Evolutionary conservation across 2,888 invertebrate genomes (phyloP), one percentile per base, ranked within the genome.

Genomic region (Phymatocera aterrima): DNA sequence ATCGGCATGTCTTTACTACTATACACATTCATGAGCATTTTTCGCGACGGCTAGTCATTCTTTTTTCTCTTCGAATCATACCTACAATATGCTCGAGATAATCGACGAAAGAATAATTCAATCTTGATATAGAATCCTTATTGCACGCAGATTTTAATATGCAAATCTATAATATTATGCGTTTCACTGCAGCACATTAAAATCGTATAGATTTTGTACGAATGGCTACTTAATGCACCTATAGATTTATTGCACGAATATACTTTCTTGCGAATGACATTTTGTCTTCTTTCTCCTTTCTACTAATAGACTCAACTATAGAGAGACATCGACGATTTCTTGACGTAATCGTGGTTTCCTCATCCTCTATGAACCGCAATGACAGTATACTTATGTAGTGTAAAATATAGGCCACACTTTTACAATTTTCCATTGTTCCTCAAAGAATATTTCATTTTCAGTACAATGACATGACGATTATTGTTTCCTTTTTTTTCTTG

Each of bases 1-100:
- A 85, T 70, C 85, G 82, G 83, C 85, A 86, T 85, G 81, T 57
- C n/a, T 68, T 43, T 21, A 28, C 46, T 28, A n/a, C n/a, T n/a
- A n/a, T n/a, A n/a, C n/a, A n/a, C n/a, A 43, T 43, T 24, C 64
- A 8, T 12, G 15, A 46, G 68, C 68, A 43, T 40, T n/a, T 68
- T 68, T 28, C 28, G 51, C 28, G 15, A 15, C 51, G 21, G 8
- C 77, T 65, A 37, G 34, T 68, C 46, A 64, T 37, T 79, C 24
- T 21, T 79, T 60, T 54, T n/a, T n/a, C n/a, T 37, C 61, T 70
- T 60, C 3, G 65, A 21, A 28, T 46, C 68, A 64, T 37, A 34
- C 37, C 34, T 31, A 37, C 37, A n/a, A 10, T n/a, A n/a, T n/a
- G n/a, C n/a, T n/a, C n/a, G 10, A 64, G 6, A 64, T 3, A 64